Evolutionary conservation across 1,140 invertebrate genomes (phyloP).

Genomic region (Gonioctena quinquepunctata): DNA sequence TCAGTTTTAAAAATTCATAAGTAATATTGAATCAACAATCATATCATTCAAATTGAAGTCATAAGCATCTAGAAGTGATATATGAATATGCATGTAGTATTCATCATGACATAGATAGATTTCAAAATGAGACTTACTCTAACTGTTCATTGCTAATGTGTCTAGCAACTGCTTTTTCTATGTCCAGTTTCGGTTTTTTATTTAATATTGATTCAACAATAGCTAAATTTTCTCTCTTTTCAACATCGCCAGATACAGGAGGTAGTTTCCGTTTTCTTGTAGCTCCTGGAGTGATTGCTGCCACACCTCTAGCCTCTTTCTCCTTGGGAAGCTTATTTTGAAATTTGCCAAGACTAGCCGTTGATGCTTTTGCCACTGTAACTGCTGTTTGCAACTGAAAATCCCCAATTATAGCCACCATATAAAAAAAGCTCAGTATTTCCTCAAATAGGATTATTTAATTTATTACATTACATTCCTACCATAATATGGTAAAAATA

Average conservation of each 20-base stretch:
- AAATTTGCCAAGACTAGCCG: conserved; percentile 92
- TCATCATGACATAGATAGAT: not conserved
- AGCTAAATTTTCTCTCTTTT: conserved; percentile 74
- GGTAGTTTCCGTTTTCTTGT: conserved; percentile 65
- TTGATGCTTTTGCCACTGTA: conserved; percentile 82
- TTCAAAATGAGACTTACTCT: conserved; percentile 61
- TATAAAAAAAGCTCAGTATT: too few relatives aligned
- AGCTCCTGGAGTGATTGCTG: conserved; percentile 65
- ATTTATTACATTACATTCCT: too few relatives aligned
- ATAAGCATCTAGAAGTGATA: too few relatives aligned
- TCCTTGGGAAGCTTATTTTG: conserved; percentile 82
- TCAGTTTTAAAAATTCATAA: too few relatives aligned
- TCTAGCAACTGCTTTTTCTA: conserved; percentile 74
- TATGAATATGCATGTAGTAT: too few relatives aligned
- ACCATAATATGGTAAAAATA: too few relatives aligned
- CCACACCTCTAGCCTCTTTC: conserved; percentile 69
- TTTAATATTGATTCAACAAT: conserved; percentile 74
- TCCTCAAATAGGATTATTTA: too few relatives aligned
- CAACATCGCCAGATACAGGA: conserved; percentile 64
- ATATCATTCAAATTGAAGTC: too few relatives aligned
- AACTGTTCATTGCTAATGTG: conserved; percentile 66
- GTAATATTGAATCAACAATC: too few relatives aligned
- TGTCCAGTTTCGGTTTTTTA: conserved; percentile 77
- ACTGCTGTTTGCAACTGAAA: conserved; percentile 68
- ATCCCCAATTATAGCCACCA: too few relatives aligned